Conservation (phyloP, 1,140 invertebrate species). For the Drosophila punjabiensis region DNA sequence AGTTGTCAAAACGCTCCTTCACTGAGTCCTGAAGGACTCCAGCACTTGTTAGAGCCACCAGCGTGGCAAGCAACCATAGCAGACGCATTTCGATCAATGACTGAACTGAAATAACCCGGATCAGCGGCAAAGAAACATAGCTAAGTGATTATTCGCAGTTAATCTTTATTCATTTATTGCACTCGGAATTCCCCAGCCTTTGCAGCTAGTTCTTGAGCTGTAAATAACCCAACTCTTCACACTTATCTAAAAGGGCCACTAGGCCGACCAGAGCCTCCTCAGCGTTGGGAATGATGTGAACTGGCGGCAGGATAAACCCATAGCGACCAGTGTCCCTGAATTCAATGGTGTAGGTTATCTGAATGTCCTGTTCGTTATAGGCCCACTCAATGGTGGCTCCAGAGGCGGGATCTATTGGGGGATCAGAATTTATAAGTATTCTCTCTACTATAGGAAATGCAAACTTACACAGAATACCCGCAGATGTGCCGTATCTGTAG, state of each 20-base stretch:
- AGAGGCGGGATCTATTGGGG: slow-evolving; percentile 78
- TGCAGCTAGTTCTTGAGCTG: slow-evolving; percentile 38
- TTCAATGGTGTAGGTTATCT: slow-evolving; percentile 88
- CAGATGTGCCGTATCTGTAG: slow-evolving; percentile 86
- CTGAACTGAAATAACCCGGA: slow-evolving; percentile 10
- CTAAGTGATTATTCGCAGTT: slow-evolving; percentile 14
- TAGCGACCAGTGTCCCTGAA: slow-evolving; percentile 91
- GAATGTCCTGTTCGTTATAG: slow-evolving; percentile 87
- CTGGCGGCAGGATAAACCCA: slow-evolving; percentile 94
- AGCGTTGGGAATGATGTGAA: slow-evolving; percentile 92
- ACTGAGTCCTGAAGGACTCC: slow-evolving; percentile 30
- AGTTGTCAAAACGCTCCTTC: slow-evolving; percentile 64
- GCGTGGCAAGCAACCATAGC: slow-evolving; percentile 50
- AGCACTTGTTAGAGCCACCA: slow-evolving; percentile 55
- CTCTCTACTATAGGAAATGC: neutral
- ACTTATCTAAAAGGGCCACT: slow-evolving; percentile 88
- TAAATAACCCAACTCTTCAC: slow-evolving; percentile 61
- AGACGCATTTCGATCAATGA: slow-evolving; percentile 51
- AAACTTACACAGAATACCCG: slow-evolving; percentile 87
- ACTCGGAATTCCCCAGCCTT: slow-evolving; percentile 29
- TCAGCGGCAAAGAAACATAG: slow-evolving; percentile 15
- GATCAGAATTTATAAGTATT: neutral
- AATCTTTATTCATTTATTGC: slow-evolving; percentile 67
- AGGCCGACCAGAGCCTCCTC: slow-evolving; percentile 93
- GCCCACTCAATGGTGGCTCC: slow-evolving; percentile 90